These are phyloP conservation scores for Drosophila kohkoa DNA, from an alignment of 1,140 invertebrate genomes.

Conservation along the genomic window DNA sequence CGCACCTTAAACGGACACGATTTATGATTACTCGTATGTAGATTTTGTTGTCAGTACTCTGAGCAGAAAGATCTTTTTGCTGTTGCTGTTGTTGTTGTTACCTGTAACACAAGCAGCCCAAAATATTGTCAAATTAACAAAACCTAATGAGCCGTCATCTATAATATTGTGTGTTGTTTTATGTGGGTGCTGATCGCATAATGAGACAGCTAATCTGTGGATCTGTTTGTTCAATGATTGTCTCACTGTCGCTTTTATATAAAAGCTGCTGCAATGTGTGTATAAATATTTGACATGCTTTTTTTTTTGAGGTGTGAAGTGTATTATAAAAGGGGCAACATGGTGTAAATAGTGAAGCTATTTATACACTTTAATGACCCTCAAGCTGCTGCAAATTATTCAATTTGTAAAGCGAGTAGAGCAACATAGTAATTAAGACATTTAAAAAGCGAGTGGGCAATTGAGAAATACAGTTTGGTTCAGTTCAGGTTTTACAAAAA, in stretches of 20 bases:
- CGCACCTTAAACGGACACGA: slow-evolving; percentile 74
- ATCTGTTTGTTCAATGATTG: slow-evolving; percentile 6
- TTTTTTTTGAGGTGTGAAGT: neutral
- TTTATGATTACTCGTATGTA: slow-evolving; percentile 54
- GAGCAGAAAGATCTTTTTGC: no score
- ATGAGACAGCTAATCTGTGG: slow-evolving; percentile 36
- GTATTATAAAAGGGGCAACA: neutral
- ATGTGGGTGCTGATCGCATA: slow-evolving; percentile 51
- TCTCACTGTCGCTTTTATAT: neutral
- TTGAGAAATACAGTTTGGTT: neutral
- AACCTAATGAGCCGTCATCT: slow-evolving; percentile 60
- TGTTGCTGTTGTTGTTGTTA: neutral
- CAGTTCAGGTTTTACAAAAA: neutral
- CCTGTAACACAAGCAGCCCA: slow-evolving; percentile 13
- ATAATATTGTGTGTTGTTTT: neutral
- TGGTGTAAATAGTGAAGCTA: neutral
- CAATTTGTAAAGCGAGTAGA: neutral
- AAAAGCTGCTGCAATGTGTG: neutral
- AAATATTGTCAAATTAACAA: slow-evolving; percentile 72
- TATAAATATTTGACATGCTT: neutral
- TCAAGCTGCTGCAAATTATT: slow-evolving; percentile 3
- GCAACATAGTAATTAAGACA: no score
- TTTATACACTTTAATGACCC: slow-evolving; percentile 10
- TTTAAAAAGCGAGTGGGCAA: neutral
- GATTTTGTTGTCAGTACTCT: slow-evolving; percentile 10